phyloP scores from a whole-genome alignment of 2,888 invertebrate species.

The Morpho deidamia region DNA sequence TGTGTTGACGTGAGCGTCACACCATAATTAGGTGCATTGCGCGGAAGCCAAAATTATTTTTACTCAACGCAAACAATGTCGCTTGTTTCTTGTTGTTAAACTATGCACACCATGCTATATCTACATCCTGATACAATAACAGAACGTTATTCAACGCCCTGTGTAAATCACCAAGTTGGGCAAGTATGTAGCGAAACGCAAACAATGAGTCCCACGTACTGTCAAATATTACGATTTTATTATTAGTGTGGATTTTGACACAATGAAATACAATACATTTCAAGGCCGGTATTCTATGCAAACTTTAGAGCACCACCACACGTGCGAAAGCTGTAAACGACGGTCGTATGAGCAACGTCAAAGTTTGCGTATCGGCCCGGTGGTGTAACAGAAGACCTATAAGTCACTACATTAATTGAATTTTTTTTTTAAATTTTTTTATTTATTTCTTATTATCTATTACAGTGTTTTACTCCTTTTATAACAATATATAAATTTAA shows the following conservation, averaged over 20 bases:
- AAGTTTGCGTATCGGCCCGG: too few species aligned
- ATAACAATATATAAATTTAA: too few species aligned
- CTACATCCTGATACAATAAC: conserved; percentile 12
- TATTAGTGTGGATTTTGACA: conserved; percentile 29
- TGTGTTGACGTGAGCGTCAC: too few species aligned
- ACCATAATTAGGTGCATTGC: neutral
- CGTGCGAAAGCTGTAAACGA: neutral
- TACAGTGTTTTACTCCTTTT: too few species aligned
- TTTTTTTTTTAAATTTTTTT: too few species aligned
- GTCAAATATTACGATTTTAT: conserved; percentile 22
- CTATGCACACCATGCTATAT: conserved; percentile 6
- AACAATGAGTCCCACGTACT: conserved; percentile 26
- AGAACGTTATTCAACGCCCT: conserved; percentile 4
- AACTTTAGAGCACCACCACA: conserved; percentile 20
- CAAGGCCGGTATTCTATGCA: conserved; percentile 26
- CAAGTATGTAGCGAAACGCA: conserved; percentile 7
- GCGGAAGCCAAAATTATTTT: conserved; percentile 5
- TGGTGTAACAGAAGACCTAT: neutral
- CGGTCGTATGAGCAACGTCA: neutral
- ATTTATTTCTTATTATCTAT: too few species aligned
- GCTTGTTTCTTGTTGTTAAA: conserved; percentile 6
- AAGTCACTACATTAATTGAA: too few species aligned
- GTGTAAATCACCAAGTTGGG: conserved; percentile 10
- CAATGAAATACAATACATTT: conserved; percentile 25
- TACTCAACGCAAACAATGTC: conserved; percentile 7